phyloP scores from a whole-genome alignment of 2,113 vertebrate genomes.

The Myotis yumanensis region DNA sequence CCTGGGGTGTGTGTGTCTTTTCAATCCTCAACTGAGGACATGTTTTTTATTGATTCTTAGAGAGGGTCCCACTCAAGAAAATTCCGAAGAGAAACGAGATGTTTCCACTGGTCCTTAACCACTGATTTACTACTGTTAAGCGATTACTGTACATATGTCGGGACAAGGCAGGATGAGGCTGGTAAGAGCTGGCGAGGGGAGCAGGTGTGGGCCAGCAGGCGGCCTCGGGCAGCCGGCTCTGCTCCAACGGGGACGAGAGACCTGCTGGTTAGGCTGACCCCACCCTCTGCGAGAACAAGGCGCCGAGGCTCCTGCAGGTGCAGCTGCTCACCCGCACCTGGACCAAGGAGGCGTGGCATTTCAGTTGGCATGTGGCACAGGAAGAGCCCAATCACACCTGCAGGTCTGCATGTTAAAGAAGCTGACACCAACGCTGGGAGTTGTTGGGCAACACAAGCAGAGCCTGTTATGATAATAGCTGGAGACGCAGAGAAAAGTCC shows the following conservation, averaged over 20 bases:
- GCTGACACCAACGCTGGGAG: background rate
- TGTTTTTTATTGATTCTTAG: too few relatives aligned
- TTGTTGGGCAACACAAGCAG: background rate
- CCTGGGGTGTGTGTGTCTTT: background rate
- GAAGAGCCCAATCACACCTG: background rate
- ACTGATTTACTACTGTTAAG: background rate
- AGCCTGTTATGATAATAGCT: background rate
- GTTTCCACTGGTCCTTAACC: background rate
- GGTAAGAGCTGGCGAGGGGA: background rate
- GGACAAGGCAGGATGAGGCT: background rate
- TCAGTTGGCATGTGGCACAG: background rate
- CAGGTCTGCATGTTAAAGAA: background rate
- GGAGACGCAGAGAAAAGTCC: background rate
- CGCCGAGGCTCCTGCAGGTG: background rate
- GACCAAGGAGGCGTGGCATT: background rate
- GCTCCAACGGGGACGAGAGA: background rate
- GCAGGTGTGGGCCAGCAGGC: too few relatives aligned
- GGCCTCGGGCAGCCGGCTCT: background rate
- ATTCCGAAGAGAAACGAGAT: slow-evolving; percentile 1
- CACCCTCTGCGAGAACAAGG: background rate
- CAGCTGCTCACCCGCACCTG: background rate
- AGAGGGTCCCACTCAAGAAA: background rate
- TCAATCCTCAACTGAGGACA: too few relatives aligned
- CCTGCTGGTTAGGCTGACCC: background rate
- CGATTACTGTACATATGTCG: background rate